Conservation (phyloP, 2,888 invertebrate species). For the Hirtodrosophila trivittata region DNA sequence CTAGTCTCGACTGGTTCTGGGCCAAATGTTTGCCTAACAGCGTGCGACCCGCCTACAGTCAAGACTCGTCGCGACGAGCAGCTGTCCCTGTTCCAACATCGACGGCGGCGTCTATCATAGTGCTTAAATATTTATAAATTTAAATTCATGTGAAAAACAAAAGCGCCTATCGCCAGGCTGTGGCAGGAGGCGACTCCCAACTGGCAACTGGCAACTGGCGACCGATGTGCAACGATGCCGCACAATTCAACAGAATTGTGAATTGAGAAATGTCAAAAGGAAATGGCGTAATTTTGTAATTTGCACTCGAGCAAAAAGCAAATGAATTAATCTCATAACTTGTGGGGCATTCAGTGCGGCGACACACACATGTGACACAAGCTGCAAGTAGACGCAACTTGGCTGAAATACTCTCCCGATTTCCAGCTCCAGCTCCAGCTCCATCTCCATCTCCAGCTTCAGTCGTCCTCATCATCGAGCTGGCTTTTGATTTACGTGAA, state of each 20-base stretch:
- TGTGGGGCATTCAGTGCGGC: constrained; percentile 28
- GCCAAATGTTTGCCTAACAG: constrained; percentile 56
- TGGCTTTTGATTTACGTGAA: constrained; percentile 75
- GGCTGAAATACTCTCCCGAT: constrained; percentile 10
- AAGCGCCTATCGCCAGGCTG: constrained; percentile 68
- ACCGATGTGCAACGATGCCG: constrained; percentile 50
- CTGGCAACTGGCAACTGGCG: too few species aligned
- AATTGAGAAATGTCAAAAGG: constrained; percentile 75
- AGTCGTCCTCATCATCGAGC: constrained; percentile 40
- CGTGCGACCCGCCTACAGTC: constrained; percentile 37
- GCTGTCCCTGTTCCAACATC: constrained; percentile 28
- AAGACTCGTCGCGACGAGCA: constrained; percentile 33
- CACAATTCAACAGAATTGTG: constrained; percentile 63
- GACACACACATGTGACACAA: constrained; percentile 40
- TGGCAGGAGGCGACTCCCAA: too few species aligned
- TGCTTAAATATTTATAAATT: constrained; percentile 76
- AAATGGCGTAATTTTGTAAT: constrained; percentile 76
- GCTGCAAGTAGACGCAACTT: constrained; percentile 9
- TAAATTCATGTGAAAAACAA: constrained; percentile 74
- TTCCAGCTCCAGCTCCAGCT: constrained; percentile 3
- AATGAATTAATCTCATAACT: constrained; percentile 74
- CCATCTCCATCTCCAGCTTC: neutral
- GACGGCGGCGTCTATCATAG: constrained; percentile 60
- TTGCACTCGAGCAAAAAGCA: constrained; percentile 73
- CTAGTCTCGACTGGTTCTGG: constrained; percentile 21